Base-by-base conservation (phyloP, 2,888 invertebrate genomes). In the Clostera curtula region DNA sequence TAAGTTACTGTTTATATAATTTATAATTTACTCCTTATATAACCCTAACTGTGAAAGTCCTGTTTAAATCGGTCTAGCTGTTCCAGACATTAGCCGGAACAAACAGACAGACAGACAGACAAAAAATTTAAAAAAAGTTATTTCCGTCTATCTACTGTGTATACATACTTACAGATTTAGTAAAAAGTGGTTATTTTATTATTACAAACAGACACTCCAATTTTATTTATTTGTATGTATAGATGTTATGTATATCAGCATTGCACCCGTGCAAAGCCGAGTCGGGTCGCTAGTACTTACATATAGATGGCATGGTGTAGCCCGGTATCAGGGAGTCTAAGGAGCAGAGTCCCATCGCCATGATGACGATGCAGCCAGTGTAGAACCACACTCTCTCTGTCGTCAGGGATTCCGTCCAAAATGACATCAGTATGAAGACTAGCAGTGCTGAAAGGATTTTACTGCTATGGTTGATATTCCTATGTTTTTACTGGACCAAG, bases 321-420 rank as follows among this genome's bases (percentile, higher is more conserved):
- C 62, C 62, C 2, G 82, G 82, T 17, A 82, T 58, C 21, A 82
- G 41, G 25, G 49, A 64, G 40, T 80, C 76, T 2, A 83, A 60
- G 17, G 65, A 69, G 13, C 72, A 70, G 4, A 82, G 39, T 3
- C 77, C 74, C 47, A 70, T 53, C 14, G 62, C 64, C 14, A 83
- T 65, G 3, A 74, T 41, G 1, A 70, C 43, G 1, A 50, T 40
- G 5, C 64, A 58, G 0, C 69, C 61, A 0, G 65, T 47, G 37
- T 74, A 71, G 48, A 77, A 74, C 70, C 68, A 72, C 4, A 82
- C 60, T 6, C 77, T 49, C 2, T 51, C 46, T 51, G 71, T 46
- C 2, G 54, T 62, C 4, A 82, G 36, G 0, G 75, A 62, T 8
- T 77, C 70, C 5, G 59, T 65, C 77, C 77, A 80, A 38, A 82